Evolutionary conservation across 2,113 vertebrate genomes (phyloP), one percentile per base, ranked within the genome.

Genomic region (Saguinus midas): DNA sequence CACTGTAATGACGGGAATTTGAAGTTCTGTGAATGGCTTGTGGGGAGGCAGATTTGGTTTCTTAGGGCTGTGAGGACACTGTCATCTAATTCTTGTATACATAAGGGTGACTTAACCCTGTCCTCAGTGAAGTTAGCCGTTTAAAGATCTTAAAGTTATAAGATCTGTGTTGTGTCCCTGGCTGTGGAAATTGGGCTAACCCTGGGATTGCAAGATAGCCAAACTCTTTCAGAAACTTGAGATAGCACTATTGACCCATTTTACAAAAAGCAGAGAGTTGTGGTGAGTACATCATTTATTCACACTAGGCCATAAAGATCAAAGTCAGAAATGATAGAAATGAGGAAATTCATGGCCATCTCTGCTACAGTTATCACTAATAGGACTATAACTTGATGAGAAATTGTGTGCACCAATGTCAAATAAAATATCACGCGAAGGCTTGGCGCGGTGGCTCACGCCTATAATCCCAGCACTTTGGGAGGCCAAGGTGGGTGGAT

Each of bases 341-440:
- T 8, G 95, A 88, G 61, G 35, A 17, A 17, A 91, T 86, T 70
- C 45, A 10, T 96, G 88, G 87, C 12, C 61, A 20, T 90, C 95
- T 95, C 85, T 21, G 52, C 93, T 94, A 25, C 50, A 93, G 76
- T 78, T 37, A 81, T n/a, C 83, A 91, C 55, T 94, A 82, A 40
- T 11, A 70, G 90, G 16, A 76, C 43, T 40, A 29, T 73, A 25
- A 32, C 43, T 97, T 90, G 50, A 76, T 48, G 12, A 86, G 57
- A 87, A 97, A 95, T 88, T 64, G 16, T 61, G 17, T 73, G 50
- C 18, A 79, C 23, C 8, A 14, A n/a, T 73, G 40, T 25, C 76
- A 92, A 85, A 85, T 12, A 72, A 48, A 61, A 8, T 91, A 32
- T 52, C 23, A 75, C 14, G 20, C 20, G 45, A n/a, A 43, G 43